Base-by-base conservation (phyloP, 2,888 invertebrate genomes). In the Hypomecis atomaria region DNA sequence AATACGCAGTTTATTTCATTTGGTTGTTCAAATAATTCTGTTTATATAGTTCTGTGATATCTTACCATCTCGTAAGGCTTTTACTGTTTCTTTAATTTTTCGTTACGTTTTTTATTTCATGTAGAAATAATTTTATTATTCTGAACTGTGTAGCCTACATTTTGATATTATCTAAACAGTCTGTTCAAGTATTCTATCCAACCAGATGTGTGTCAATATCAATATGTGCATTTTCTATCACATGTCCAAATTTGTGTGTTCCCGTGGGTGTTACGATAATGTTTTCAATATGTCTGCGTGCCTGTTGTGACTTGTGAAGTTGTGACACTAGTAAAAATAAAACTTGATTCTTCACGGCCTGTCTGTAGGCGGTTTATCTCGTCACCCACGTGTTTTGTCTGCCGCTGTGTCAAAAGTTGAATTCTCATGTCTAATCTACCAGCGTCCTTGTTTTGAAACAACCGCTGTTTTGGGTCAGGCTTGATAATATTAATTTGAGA, bases 361-460 rank as follows among this genome's bases (percentile, higher is more conserved):
- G 57, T 60, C 57, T 70, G 81, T 80, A 70, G 84, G 84, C 65
- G 78, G 70, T 69, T 71, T 74, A 72, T 72, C 67, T 69, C 62
- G 65, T 59, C 76, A 64, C 83, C 82, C 79, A 84, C 84, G 73
- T 72, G 59, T 61, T 71, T 69, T 69, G 65, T 71, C 64, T 65
- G 69, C 64, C 70, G 70, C 74, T 75, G 75, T 77, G 77, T 79
- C 73, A 74, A 69, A 72, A 69, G 61, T 65, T 60, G 62, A 66
- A 69, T 78, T 72, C 74, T 78, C 72, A 71, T 68, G 71, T 70
- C 67, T 66, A 53, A 67, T 70, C 55, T 59, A 54, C 54, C 48
- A 50, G 45, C 54, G 73, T 70, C 67, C 59, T 69, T 70, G 70
- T 69, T 68, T 62, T 63, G 55, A 42, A 69, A 68, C 36, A 65